phyloP scores from a whole-genome alignment of 2,113 vertebrate genomes.

The Mormoops blainvillei region DNA sequence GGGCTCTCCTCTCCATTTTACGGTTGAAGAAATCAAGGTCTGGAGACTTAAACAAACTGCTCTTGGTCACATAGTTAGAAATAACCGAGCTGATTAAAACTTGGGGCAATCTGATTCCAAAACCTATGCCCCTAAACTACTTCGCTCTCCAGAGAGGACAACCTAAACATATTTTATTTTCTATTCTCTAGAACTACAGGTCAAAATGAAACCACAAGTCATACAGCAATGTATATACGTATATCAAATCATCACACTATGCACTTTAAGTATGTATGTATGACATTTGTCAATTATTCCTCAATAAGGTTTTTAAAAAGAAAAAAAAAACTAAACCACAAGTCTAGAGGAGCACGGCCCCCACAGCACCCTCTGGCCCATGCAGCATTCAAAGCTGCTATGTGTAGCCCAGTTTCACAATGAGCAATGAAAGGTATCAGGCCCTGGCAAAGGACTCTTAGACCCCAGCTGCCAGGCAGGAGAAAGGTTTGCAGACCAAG shows the following conservation, averaged over 20 bases:
- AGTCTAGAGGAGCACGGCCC: neutral
- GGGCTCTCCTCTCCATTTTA: neutral
- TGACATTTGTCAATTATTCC: neutral
- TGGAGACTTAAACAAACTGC: neutral
- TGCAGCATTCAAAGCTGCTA: neutral
- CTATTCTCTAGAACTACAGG: neutral
- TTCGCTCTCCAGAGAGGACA: neutral
- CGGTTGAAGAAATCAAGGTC: neutral
- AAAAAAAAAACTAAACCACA: neutral
- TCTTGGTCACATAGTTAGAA: neutral
- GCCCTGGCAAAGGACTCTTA: neutral
- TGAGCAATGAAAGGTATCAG: neutral
- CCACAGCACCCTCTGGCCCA: neutral
- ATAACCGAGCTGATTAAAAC: neutral
- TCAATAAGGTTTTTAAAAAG: neutral
- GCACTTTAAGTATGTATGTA: no score
- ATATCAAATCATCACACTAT: no score
- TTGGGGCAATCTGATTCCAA: neutral
- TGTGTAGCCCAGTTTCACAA: neutral
- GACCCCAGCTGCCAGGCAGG: neutral
- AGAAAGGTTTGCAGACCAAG: neutral
- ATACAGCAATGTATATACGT: neutral
- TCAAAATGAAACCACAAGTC: neutral
- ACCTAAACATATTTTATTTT: neutral
- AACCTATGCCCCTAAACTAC: neutral